These are phyloP conservation scores for Dicerorhinus sumatrensis DNA, from an alignment of 2,113 vertebrate species.

Conservation along the genomic window DNA sequence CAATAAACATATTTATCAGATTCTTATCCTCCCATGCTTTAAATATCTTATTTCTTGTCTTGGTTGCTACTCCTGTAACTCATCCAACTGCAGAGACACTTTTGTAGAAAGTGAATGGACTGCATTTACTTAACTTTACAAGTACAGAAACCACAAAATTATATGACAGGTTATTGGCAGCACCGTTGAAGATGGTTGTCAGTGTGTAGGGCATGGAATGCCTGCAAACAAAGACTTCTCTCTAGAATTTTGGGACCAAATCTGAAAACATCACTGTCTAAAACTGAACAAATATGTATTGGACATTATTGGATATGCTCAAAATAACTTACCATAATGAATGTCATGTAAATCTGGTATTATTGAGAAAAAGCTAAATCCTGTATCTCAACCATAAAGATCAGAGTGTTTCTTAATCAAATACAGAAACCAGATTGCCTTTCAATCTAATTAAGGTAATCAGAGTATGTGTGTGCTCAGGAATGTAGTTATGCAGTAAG, in stretches of 20 bases:
- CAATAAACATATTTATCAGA: not conserved
- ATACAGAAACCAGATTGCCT: conserved; percentile 21
- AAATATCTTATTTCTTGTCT: conserved; percentile 37
- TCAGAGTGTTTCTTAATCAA: not conserved
- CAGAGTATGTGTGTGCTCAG: not conserved
- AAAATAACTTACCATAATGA: not conserved
- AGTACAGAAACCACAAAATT: conserved; percentile 23
- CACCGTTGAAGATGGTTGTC: not conserved
- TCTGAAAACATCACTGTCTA: not conserved
- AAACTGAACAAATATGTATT: not conserved
- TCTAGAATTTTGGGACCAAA: not conserved
- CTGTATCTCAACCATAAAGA: not conserved
- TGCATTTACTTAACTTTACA: conserved; percentile 24
- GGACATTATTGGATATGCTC: not conserved
- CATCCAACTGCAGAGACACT: not conserved
- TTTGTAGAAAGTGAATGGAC: not conserved
- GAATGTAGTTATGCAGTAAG: not conserved
- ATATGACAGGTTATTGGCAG: not conserved
- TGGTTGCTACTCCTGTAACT: conserved; percentile 2
- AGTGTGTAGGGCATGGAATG: not conserved
- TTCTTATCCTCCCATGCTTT: not conserved
- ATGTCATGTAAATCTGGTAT: not conserved
- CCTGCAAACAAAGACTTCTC: not conserved
- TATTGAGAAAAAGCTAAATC: not conserved
- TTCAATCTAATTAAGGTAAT: conserved; percentile 38